These are phyloP conservation scores for Drosophila murphyi DNA, from an alignment of 1,140 invertebrate species.

Conservation along the genomic window DNA sequence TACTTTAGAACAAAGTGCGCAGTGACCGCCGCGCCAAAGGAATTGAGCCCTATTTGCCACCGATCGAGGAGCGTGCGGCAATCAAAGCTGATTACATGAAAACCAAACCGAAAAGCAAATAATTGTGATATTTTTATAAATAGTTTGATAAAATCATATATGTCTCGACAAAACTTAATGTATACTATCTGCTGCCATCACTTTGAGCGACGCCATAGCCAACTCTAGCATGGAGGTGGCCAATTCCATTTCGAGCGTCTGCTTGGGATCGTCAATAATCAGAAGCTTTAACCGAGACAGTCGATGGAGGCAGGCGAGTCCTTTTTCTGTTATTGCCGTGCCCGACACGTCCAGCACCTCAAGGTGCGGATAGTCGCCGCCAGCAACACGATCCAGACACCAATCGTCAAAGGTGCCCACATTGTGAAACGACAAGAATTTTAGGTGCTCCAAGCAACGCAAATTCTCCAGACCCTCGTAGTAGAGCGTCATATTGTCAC, in stretches of 20 bases:
- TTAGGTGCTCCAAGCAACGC: constrained; percentile 86
- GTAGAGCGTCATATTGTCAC: constrained; percentile 86
- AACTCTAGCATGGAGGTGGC: constrained; percentile 87
- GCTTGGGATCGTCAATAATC: constrained; percentile 85
- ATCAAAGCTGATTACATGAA: constrained; percentile 82
- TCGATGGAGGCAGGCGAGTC: constrained; percentile 88
- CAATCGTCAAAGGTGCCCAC: constrained; percentile 90
- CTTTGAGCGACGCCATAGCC: constrained; percentile 77
- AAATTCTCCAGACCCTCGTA: constrained; percentile 91
- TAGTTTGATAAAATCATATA: constrained; percentile 10
- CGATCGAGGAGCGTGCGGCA: constrained; percentile 66
- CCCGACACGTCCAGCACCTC: constrained; percentile 92
- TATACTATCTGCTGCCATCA: constrained; percentile 65
- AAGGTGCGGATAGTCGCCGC: constrained; percentile 86
- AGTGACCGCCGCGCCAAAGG: constrained; percentile 71
- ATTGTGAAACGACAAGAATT: constrained; percentile 88
- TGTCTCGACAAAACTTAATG: constrained; percentile 48
- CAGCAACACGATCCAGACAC: constrained; percentile 88
- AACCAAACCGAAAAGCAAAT: constrained; percentile 55
- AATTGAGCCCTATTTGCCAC: constrained; percentile 71
- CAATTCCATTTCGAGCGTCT: constrained; percentile 86
- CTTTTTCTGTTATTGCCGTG: constrained; percentile 87
- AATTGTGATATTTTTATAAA: constrained; percentile 12
- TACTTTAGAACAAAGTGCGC: constrained; percentile 72
- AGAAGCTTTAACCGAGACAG: constrained; percentile 86